Conservation (phyloP, 2,888 invertebrate species). For the Acleris sparsana region DNA sequence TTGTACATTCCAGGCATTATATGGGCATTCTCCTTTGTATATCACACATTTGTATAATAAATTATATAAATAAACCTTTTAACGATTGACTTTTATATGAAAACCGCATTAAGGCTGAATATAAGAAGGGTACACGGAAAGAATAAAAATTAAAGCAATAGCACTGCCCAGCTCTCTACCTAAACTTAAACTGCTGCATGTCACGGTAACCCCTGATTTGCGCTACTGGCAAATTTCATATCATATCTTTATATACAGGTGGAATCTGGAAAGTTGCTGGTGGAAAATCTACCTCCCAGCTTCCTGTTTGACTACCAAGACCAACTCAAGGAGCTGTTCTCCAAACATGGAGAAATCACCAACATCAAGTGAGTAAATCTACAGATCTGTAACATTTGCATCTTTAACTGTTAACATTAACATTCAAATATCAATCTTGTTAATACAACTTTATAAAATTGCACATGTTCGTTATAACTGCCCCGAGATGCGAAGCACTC, state of each 20-base stretch:
- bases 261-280: constrained; percentile 78
- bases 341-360: constrained; percentile 73
- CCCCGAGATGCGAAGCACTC: constrained; percentile 66
- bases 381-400: constrained; percentile 8
- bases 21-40: no score
- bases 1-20: no score
- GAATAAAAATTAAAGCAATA: no score
- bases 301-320: constrained; percentile 80
- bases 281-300: constrained; percentile 76
- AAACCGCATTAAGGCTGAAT: no score
- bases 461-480: constrained; percentile 42
- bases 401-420: constrained; percentile 72
- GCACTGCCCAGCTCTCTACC: no score
- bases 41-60: no score
- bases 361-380: constrained; percentile 69
- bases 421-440: constrained; percentile 81
- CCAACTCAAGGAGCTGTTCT: constrained; percentile 78
- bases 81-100: no score
- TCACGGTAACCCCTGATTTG: no score
- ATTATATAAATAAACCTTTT: no score
- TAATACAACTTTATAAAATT: constrained; percentile 36
- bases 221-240: no score
- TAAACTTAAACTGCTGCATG: no score
- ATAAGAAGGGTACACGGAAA: no score
- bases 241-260: constrained; percentile 46